These are phyloP conservation scores for Nymphalis io DNA, from an alignment of 1,140 invertebrate genomes.

Conservation along the genomic window DNA sequence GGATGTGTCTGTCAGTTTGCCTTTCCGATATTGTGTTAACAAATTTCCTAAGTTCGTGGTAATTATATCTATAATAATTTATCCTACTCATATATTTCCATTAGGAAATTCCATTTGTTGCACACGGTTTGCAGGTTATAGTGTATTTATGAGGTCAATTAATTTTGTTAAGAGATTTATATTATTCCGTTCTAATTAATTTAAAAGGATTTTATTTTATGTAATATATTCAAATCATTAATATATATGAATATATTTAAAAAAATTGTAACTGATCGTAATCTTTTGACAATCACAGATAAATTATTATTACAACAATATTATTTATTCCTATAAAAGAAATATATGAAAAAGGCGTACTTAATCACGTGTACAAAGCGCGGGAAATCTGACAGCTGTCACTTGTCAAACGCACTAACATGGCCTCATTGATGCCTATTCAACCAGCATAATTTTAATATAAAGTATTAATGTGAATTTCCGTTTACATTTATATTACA, in stretches of 20 bases:
- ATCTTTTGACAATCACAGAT: constrained; percentile 7
- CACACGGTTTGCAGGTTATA: background rate
- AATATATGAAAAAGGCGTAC: constrained; percentile 43
- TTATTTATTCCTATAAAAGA: constrained; percentile 25
- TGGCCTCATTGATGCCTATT: constrained; percentile 32
- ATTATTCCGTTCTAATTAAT: background rate
- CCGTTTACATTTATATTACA: background rate
- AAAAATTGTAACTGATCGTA: background rate
- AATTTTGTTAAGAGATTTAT: background rate
- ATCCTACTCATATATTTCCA: constrained; percentile 1
- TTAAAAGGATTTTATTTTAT: too few species aligned
- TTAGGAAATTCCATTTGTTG: background rate
- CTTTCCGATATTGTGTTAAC: background rate
- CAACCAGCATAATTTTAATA: constrained; percentile 2
- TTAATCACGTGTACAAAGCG: constrained; percentile 46
- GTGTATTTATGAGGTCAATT: background rate
- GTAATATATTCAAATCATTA: too few species aligned
- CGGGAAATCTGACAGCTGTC: constrained; percentile 61
- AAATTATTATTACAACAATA: constrained; percentile 28
- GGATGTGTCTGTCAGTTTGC: background rate
- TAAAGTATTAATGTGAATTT: background rate
- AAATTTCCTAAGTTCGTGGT: background rate
- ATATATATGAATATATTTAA: too few species aligned
- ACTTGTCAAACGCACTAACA: constrained; percentile 50
- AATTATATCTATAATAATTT: constrained; percentile 4